These are phyloP conservation scores for Polia nebulosa DNA, from an alignment of 2,888 invertebrate genomes.

Conservation along the genomic window DNA sequence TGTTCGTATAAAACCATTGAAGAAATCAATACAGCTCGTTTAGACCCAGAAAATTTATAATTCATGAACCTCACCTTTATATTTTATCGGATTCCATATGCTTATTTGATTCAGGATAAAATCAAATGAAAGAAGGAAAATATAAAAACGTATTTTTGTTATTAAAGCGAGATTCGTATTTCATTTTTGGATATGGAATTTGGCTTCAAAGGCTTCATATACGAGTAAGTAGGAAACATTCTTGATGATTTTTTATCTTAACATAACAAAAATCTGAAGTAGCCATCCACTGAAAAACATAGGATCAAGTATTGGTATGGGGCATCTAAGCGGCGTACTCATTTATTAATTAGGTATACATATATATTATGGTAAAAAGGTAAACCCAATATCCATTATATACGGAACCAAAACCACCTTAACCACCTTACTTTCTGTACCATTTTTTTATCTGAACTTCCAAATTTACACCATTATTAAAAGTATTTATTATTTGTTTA, in stretches of 20 bases:
- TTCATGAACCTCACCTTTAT: conserved; percentile 47
- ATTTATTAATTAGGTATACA: too few relatives aligned
- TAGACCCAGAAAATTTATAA: conserved; percentile 43
- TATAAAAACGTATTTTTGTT: conserved; percentile 26
- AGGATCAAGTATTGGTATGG: neutral
- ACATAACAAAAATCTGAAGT: neutral
- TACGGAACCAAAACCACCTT: too few relatives aligned
- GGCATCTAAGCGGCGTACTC: neutral
- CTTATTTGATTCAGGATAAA: conserved; percentile 41
- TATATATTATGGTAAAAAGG: too few relatives aligned
- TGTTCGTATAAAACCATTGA: conserved; percentile 7
- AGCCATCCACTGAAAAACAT: neutral
- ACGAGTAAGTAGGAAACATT: neutral
- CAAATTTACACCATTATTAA: too few relatives aligned
- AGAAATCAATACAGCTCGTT: conserved; percentile 55
- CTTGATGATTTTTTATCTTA: neutral
- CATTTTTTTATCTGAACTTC: too few relatives aligned
- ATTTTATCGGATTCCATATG: conserved; percentile 40
- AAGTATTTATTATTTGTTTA: too few relatives aligned
- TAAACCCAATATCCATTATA: too few relatives aligned
- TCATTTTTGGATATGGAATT: conserved; percentile 4
- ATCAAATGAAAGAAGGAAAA: conserved; percentile 26
- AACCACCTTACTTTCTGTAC: too few relatives aligned
- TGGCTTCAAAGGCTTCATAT: neutral
- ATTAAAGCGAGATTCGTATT: conserved; percentile 12